Conservation (phyloP, 2,888 invertebrate genomes). For the Mesodorylaimus sp. region DNA sequence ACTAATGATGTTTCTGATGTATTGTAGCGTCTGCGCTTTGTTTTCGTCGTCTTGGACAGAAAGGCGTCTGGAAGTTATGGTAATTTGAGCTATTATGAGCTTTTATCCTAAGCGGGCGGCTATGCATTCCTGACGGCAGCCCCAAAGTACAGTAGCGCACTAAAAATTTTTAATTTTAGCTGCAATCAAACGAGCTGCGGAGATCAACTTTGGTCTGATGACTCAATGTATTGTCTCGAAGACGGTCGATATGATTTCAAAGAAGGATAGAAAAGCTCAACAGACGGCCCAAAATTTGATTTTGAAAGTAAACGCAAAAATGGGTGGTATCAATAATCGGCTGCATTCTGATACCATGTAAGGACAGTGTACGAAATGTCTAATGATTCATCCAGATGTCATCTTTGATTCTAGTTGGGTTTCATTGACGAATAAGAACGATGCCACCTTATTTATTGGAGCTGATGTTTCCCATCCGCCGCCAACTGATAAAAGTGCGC, state of each 20-base stretch:
- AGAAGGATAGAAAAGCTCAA: constrained; percentile 29
- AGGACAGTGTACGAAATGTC: background rate
- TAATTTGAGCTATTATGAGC: no score
- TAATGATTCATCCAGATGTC: no score
- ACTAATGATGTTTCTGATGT: no score
- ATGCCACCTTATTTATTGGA: constrained; percentile 54
- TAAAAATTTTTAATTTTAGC: constrained; percentile 20
- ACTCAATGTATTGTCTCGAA: constrained; percentile 32
- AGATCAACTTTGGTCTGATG: constrained; percentile 22
- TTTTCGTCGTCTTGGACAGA: no score
- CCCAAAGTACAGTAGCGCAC: background rate
- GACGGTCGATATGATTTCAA: constrained; percentile 28
- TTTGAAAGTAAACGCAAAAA: constrained; percentile 50
- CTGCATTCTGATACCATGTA: constrained; percentile 18
- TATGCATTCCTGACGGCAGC: background rate
- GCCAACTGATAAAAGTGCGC: constrained; percentile 45
- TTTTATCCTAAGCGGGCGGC: no score
- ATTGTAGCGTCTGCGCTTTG: no score
- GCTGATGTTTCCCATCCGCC: constrained; percentile 84
- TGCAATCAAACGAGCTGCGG: constrained; percentile 36
- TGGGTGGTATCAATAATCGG: constrained; percentile 59
- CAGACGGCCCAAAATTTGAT: no score
- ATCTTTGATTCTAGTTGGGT: no score
- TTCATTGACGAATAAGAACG: no score
- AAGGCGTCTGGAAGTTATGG: no score